These are phyloP conservation scores for Helicolenus hilgendorfi DNA, from an alignment of 2,797 vertebrate species.

Conservation along the genomic window DNA sequence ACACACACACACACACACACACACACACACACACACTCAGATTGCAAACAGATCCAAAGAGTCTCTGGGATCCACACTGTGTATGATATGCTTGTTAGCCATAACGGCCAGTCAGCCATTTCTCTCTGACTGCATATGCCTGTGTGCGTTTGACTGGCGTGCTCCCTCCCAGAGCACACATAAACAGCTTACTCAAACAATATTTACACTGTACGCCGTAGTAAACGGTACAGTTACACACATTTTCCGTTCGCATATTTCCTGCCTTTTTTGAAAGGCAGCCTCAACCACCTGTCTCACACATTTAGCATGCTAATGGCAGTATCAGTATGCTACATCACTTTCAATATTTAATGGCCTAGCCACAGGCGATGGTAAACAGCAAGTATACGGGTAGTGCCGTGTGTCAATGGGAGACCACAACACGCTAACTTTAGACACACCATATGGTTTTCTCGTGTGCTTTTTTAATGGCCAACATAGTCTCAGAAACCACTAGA, in stretches of 20 bases:
- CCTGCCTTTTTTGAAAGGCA: conserved; percentile 61
- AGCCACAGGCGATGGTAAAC: conserved; percentile 83
- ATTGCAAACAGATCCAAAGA: conserved; percentile 76
- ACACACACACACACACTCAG: conserved; percentile 47
- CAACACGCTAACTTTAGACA: conserved; percentile 85
- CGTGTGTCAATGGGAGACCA: conserved; percentile 78
- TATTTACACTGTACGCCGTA: conserved; percentile 79
- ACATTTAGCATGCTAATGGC: conserved; percentile 83
- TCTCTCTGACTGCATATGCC: conserved; percentile 70
- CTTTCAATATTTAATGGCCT: conserved; percentile 83
- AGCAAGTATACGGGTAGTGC: conserved; percentile 72
- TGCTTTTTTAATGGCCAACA: conserved; percentile 77
- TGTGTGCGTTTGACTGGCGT: conserved; percentile 68
- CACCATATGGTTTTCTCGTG: conserved; percentile 87
- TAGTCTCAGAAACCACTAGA: conserved; percentile 68
- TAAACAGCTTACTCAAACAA: conserved; percentile 83
- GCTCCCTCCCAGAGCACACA: conserved; percentile 70
- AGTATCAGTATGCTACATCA: conserved; percentile 82
- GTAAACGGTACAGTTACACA: conserved; percentile 70
- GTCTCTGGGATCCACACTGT: conserved; percentile 64
- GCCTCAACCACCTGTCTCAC: conserved; percentile 85
- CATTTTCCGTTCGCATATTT: conserved; percentile 77
- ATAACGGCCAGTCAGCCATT: conserved; percentile 65
- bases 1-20: conserved; percentile 44
- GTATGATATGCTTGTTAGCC: conserved; percentile 72